These are phyloP conservation scores for Epizoanthus ramosus DNA, from an alignment of 92 coral and sea anemone species.

Conservation along the genomic window DNA sequence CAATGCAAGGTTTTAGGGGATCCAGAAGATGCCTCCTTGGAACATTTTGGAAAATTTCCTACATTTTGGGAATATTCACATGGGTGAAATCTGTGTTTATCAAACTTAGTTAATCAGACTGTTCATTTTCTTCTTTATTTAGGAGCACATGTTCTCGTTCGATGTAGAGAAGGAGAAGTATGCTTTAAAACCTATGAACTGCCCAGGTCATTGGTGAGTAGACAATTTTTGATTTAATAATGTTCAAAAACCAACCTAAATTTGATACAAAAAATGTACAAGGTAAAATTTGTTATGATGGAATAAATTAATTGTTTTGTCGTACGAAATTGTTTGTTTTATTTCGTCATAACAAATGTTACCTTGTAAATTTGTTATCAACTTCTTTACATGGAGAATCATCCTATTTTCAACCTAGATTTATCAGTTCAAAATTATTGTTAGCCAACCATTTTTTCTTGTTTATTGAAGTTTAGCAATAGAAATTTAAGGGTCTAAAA, in stretches of 20 bases:
- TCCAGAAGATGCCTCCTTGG: too few species aligned
- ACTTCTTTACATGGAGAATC: too few species aligned
- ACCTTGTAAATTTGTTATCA: too few species aligned
- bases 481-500: too few species aligned
- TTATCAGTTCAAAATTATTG: neutral
- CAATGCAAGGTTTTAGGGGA: too few species aligned
- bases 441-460: neutral
- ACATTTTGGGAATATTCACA: neutral
- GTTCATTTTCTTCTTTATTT: neutral
- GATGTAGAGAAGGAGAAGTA: conserved; percentile 92
- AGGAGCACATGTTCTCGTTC: conserved; percentile 96
- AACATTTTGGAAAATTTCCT: too few species aligned
- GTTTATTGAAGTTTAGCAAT: neutral
- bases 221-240: too few species aligned
- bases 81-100: neutral
- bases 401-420: neutral
- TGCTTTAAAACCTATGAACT: conserved; percentile 98
- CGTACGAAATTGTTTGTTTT: too few species aligned
- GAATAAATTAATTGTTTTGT: too few species aligned
- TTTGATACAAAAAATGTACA: too few species aligned
- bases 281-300: too few species aligned
- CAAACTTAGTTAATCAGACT: neutral
- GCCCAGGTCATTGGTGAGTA: conserved; percentile 98
- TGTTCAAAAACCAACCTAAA: neutral
- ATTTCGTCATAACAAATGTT: too few species aligned